phyloP scores from a whole-genome alignment of 2,888 invertebrate species.

The Mythimna loreyi region DNA sequence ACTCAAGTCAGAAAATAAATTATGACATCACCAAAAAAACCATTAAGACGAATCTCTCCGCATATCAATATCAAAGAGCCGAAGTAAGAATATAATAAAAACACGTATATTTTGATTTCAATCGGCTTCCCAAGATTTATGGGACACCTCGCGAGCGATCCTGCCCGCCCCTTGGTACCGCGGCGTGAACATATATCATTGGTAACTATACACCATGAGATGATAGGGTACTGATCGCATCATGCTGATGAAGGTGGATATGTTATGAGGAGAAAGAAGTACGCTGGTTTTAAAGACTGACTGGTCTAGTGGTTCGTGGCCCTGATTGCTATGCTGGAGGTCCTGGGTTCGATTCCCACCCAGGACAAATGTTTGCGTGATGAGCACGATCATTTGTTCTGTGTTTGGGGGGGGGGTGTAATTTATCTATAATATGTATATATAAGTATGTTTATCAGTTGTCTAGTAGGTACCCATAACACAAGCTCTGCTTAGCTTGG shows the following conservation, averaged over 20 bases:
- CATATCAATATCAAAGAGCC: conserved; percentile 66
- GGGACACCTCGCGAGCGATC: conserved; percentile 71
- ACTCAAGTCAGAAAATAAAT: not conserved
- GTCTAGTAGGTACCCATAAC: no score
- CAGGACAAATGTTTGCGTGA: no score
- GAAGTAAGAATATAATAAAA: conserved; percentile 52
- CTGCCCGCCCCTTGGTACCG: conserved; percentile 58
- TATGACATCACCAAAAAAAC: conserved; percentile 39
- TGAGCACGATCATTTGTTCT: no score
- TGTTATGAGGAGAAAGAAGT: conserved; percentile 4
- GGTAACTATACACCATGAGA: conserved; percentile 65
- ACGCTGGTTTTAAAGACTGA: not conserved
- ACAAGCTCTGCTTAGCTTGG: no score
- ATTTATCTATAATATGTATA: no score
- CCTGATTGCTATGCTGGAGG: no score
- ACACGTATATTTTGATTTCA: conserved; percentile 67
- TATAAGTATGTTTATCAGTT: no score
- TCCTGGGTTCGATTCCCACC: no score
- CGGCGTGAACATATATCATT: conserved; percentile 67
- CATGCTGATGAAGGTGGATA: conserved; percentile 46
- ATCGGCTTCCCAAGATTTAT: conserved; percentile 71
- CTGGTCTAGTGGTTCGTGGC: no score
- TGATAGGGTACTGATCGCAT: conserved; percentile 53
- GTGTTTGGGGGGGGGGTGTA: no score
- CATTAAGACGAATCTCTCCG: conserved; percentile 50